phyloP scores from a whole-genome alignment of 2,888 invertebrate species.

The Hedya salicella region DNA sequence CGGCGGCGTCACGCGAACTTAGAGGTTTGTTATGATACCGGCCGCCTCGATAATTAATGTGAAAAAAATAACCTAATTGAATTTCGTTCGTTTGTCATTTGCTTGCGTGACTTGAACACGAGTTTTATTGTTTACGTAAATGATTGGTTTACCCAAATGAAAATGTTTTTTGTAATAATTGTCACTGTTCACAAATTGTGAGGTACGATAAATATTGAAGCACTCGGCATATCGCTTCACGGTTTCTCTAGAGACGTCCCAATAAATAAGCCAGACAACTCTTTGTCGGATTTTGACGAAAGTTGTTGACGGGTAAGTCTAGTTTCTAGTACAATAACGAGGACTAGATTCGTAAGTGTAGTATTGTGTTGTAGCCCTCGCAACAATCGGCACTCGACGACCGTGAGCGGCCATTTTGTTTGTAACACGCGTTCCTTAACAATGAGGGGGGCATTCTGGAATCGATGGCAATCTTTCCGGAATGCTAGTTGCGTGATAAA shows the following conservation, averaged over 20 bases:
- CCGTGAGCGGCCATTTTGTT: conserved; percentile 35
- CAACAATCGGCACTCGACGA: conserved; percentile 11
- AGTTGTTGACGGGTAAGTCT: conserved; percentile 11
- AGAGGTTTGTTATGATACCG: conserved; percentile 43
- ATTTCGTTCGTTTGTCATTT: conserved; percentile 43
- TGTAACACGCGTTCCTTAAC: conserved; percentile 35
- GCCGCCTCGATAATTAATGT: conserved; percentile 28
- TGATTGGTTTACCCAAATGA: conserved; percentile 35
- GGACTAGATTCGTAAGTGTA: conserved; percentile 2
- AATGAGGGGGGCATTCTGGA: conserved; percentile 33
- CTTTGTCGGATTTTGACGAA: conserved; percentile 26
- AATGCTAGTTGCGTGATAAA: conserved; percentile 40
- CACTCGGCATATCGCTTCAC: conserved; percentile 3
- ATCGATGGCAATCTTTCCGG: conserved; percentile 41
- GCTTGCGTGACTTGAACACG: conserved; percentile 36
- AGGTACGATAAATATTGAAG: conserved; percentile 6
- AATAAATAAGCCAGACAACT: conserved; percentile 25
- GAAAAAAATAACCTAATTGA: conserved; percentile 39
- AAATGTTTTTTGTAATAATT: conserved; percentile 29
- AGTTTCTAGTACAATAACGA: conserved; percentile 28
- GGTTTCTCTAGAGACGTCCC: conserved; percentile 7
- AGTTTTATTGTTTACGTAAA: conserved; percentile 38
- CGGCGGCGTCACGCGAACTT: conserved; percentile 55
- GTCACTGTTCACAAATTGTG: conserved; percentile 19
- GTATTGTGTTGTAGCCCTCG: conserved; percentile 17